phyloP scores from a whole-genome alignment of 2,797 vertebrate species.

The Lepidocolaptes lacrymiger region DNA sequence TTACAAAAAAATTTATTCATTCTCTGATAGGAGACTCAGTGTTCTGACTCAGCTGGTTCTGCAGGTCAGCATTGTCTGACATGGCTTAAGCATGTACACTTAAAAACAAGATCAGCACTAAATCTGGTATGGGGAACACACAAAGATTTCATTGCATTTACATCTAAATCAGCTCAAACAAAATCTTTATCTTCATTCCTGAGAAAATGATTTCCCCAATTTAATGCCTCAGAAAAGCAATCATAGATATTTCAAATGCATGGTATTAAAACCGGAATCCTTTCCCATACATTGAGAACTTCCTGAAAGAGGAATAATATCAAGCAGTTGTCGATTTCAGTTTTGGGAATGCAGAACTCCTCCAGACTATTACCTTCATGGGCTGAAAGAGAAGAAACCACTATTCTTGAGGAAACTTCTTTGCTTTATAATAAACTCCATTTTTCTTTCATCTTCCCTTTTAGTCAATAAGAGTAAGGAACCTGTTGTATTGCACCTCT shows the following conservation, averaged over 20 bases:
- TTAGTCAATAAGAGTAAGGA: neutral
- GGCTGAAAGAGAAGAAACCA: neutral
- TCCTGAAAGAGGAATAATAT: neutral
- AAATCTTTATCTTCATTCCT: neutral
- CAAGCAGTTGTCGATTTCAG: neutral
- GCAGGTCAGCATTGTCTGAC: neutral
- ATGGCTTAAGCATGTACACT: fast-evolving
- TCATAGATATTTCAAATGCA: neutral
- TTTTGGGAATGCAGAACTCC: neutral
- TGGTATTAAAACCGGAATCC: neutral
- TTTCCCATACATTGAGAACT: neutral
- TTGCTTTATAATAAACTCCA: neutral
- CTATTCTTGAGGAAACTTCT: neutral
- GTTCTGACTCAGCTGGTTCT: neutral
- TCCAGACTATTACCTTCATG: neutral
- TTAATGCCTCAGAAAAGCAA: neutral
- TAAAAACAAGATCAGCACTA: neutral
- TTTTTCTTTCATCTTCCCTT: neutral
- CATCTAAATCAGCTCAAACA: neutral
- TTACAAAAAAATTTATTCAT: neutral
- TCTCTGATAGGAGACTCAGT: neutral
- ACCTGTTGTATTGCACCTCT: neutral
- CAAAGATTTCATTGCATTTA: neutral
- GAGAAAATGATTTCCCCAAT: neutral
- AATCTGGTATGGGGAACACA: neutral